Evolutionary conservation across 2,888 invertebrate genomes (phyloP).

Genomic region (Ophion slaviceki): DNA sequence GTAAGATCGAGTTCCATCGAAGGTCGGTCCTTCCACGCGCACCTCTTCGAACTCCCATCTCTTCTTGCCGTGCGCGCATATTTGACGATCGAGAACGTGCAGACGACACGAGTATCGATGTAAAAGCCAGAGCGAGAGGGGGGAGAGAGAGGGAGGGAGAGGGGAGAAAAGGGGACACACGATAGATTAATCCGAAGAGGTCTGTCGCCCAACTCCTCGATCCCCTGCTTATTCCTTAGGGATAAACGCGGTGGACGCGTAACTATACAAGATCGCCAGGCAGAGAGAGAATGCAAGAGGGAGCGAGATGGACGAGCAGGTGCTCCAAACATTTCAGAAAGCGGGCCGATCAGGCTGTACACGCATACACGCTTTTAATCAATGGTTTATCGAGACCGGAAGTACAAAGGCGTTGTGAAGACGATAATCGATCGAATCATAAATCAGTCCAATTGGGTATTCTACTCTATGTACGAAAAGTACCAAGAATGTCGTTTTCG

Average conservation of each 20-base stretch:
- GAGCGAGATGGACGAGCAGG: slow-evolving; percentile 60
- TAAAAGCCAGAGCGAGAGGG: slow-evolving; percentile 17
- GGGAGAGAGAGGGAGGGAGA: neutral
- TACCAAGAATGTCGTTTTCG: too few species aligned
- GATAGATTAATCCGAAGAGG: slow-evolving; percentile 65
- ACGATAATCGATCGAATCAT: slow-evolving; percentile 37
- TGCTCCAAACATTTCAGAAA: slow-evolving; percentile 52
- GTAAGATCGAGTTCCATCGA: slow-evolving; percentile 72
- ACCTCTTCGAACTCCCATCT: slow-evolving; percentile 22
- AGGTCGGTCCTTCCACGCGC: slow-evolving; percentile 65
- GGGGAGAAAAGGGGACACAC: slow-evolving; percentile 5
- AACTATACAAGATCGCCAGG: slow-evolving; percentile 18
- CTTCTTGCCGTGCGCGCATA: slow-evolving; percentile 6
- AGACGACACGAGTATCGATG: slow-evolving; percentile 49
- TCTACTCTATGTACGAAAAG: too few species aligned
- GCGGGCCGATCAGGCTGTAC: slow-evolving; percentile 30
- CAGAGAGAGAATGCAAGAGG: slow-evolving; percentile 12
- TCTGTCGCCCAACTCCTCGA: slow-evolving; percentile 54
- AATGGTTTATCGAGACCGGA: slow-evolving; percentile 20
- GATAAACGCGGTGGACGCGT: slow-evolving; percentile 51
- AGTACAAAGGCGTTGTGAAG: neutral
- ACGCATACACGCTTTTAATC: neutral
- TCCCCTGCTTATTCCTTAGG: slow-evolving; percentile 51
- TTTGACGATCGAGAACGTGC: slow-evolving; percentile 47
- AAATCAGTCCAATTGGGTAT: slow-evolving; percentile 66